Evolutionary conservation across 23 tunicate genomes (phyloP).

Genomic region (Diplosoma virens): DNA sequence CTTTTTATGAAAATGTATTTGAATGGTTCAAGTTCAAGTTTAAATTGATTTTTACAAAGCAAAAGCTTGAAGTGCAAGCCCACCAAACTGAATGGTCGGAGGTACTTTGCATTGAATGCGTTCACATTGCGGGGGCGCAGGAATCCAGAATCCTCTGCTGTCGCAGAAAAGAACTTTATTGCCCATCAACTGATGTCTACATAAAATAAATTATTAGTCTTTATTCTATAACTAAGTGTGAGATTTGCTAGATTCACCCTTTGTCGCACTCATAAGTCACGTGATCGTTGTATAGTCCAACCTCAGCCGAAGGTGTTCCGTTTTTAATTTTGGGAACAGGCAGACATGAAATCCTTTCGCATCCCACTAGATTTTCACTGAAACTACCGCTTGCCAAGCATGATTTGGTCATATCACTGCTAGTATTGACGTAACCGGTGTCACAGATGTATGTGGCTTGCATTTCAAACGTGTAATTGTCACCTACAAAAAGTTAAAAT

Average conservation of each 20-base stretch:
- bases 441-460: constrained; percentile 58
- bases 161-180: constrained; percentile 10
- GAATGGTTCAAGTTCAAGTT: too few species aligned
- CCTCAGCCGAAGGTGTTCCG: constrained; percentile 33
- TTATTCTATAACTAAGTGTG: not conserved
- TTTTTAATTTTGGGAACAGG: constrained; percentile 24
- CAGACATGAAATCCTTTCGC: constrained; percentile 53
- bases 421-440: constrained; percentile 31
- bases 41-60: not conserved
- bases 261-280: constrained; percentile 45
- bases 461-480: constrained; percentile 65
- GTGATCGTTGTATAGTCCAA: constrained; percentile 33
- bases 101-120: constrained; percentile 24
- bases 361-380: constrained; percentile 24
- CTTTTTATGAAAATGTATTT: too few species aligned
- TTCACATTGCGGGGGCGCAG: constrained; percentile 9
- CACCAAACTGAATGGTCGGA: not conserved
- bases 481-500: constrained; percentile 16
- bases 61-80: not conserved
- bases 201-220: not conserved
- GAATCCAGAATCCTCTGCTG: constrained; percentile 23
- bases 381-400: constrained; percentile 68
- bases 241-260: constrained; percentile 54
- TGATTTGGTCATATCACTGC: constrained; percentile 14
- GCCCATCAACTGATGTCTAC: constrained; percentile 1